These are phyloP conservation scores for Mercenaria mercenaria DNA, from an alignment of 1,140 invertebrate species.

Conservation along the genomic window DNA sequence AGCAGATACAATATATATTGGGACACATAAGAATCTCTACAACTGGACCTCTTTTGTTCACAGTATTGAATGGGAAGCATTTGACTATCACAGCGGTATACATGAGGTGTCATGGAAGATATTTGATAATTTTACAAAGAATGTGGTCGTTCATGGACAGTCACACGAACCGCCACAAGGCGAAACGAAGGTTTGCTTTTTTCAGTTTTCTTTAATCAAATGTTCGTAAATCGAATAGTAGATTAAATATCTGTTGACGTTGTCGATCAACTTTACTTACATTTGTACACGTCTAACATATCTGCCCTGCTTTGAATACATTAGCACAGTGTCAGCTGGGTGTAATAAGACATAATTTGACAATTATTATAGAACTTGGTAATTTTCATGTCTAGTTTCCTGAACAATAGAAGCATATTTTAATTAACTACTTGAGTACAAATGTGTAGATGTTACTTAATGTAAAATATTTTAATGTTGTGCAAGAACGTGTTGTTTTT, in stretches of 20 bases:
- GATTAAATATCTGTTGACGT: no score
- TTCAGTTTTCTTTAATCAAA: not conserved
- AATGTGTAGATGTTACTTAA: not conserved
- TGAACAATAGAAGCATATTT: not conserved
- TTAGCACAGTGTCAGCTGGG: not conserved
- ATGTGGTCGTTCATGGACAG: constrained; percentile 66
- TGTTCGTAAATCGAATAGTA: no score
- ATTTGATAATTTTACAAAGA: constrained; percentile 66
- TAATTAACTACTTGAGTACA: not conserved
- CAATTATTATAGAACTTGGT: not conserved
- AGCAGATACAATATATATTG: no score
- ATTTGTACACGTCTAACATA: no score
- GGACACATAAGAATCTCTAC: no score
- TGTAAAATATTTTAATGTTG: not conserved
- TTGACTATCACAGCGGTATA: constrained; percentile 71
- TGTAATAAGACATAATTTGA: not conserved
- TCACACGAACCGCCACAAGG: constrained; percentile 62
- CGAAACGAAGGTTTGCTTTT: constrained; percentile 37
- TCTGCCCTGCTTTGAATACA: not conserved
- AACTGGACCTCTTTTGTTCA: no score
- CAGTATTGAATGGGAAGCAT: constrained; percentile 74
- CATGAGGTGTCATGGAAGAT: constrained; percentile 67
- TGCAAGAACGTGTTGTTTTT: not conserved
- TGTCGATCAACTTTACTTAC: no score
- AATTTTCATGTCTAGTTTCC: not conserved